Percentiles rank a stretch among this genome's conserved stretches.
Evolutionary conservation across 1,140 invertebrate species (phyloP).

Genomic region (Halyomorpha halys): DNA sequence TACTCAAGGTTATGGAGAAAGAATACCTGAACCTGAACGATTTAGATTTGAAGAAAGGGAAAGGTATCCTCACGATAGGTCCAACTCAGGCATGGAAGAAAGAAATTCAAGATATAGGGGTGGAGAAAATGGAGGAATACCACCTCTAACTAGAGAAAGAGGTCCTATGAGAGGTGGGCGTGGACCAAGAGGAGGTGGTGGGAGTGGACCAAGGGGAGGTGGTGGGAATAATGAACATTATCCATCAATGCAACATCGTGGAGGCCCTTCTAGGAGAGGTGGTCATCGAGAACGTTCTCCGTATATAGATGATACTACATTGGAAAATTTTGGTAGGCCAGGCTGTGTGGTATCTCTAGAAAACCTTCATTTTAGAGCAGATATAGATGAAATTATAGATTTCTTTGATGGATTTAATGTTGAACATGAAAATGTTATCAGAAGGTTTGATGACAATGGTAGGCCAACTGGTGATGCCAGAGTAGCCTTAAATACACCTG

Average conservation of each 20-base stretch:
- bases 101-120: not conserved
- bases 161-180: slow-evolving; percentile 25
- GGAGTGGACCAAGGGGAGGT: slow-evolving; percentile 13
- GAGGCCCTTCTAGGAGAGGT: slow-evolving; percentile 1
- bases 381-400: slow-evolving; percentile 73
- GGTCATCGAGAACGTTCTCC: slow-evolving; percentile 23
- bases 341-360: slow-evolving; percentile 72
- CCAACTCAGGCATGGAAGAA: not conserved
- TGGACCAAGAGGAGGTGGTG: slow-evolving; percentile 15
- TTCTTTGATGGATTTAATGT: slow-evolving; percentile 72
- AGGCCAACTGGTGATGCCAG: slow-evolving; percentile 81
- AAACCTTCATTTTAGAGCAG: slow-evolving; percentile 77
- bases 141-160: slow-evolving; percentile 31
- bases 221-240: not conserved
- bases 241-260: not conserved
- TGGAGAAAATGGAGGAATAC: slow-evolving; percentile 28
- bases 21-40: not conserved
- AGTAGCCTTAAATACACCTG: slow-evolving; percentile 62
- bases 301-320: slow-evolving; percentile 29
- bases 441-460: slow-evolving; percentile 71
- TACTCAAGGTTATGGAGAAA: not conserved
- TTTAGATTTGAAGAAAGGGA: not conserved
- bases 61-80: not conserved
- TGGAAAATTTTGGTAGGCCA: slow-evolving; percentile 58
- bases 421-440: slow-evolving; percentile 62